Base-by-base conservation (phyloP, 1,140 invertebrate species). In the Drosophila rufa region DNA sequence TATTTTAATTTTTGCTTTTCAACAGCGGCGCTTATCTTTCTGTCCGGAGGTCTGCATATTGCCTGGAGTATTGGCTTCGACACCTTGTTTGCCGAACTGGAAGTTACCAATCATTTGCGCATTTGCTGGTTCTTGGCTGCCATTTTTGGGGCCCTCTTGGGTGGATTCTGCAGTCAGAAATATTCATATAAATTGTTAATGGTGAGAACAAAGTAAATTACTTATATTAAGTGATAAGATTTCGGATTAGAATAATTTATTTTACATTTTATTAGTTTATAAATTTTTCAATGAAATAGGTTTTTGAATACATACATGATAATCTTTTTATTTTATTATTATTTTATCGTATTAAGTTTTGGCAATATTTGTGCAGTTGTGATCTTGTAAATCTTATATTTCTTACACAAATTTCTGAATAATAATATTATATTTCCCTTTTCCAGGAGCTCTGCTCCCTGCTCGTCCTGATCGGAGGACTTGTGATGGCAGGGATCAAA, bases 1-100 rank as follows among this genome's bases (percentile, higher is more conserved):
- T n/a, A n/a, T 25, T n/a, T 40, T 1, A 48, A 46, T 36, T 51
- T 25, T 5, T 11, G 38, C 33, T 42, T 1, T 14, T 8, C 64
- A 58, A 12, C 19, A 87, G 84, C 73, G 64, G 80, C 85, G 0
- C 25, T 89, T 30, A 69, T 90, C 15, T 89, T 89, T 7, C n/a
- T 89, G 7, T 68, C 85, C 3, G 85, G 85, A 15, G 85, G 85
- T 11, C 51, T 89, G 67, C 80, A 90, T 51, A 81, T 89, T n/a
- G 91, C 91, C 38, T 92, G 84, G 81, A 86, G 87, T 65, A 79
- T 80, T 78, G 84, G 84, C 6, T 90, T 89, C 11, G 53, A 57
- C 27, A 68, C 17, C 25, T 17, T 51, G 0, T 36, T 42, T 22
- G 46, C 48, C 42, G 71, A 86, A 33, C 9, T 80, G 9, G 45